These are phyloP conservation scores for Semotilus atromaculatus DNA, from an alignment of 2,797 vertebrate genomes.

Conservation along the genomic window DNA sequence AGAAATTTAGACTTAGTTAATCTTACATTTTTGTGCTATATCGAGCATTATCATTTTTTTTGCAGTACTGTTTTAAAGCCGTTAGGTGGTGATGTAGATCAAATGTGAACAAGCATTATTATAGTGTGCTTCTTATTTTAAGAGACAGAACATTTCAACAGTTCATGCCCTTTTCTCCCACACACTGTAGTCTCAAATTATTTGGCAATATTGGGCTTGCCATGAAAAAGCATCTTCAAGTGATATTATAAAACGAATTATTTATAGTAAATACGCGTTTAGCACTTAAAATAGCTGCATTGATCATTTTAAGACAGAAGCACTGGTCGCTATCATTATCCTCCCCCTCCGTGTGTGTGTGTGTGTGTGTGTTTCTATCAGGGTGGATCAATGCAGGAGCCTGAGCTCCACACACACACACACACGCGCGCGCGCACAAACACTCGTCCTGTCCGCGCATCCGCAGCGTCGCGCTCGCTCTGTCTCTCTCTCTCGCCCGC, in stretches of 20 bases:
- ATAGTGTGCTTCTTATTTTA: neutral
- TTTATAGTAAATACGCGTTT: neutral
- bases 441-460: constrained; percentile 24
- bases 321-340: neutral
- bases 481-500: constrained; percentile 6
- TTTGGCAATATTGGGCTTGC: neutral
- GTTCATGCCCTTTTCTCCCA: neutral
- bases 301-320: constrained; percentile 3
- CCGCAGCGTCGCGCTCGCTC: constrained; percentile 16
- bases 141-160: neutral
- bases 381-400: constrained; percentile 58
- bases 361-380: constrained; percentile 30
- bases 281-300: neutral
- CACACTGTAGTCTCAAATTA: neutral
- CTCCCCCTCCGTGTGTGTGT: neutral
- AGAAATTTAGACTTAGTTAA: neutral
- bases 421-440: neutral
- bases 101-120: neutral
- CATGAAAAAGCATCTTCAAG: constrained; percentile 1
- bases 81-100: constrained; percentile 36
- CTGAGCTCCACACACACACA: constrained; percentile 40
- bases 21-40: neutral
- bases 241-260: neutral
- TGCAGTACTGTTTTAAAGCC: constrained; percentile 14
- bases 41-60: neutral